Evolutionary conservation across 2,797 vertebrate genomes (phyloP).

Genomic region (Phyllotis vaccarum): DNA sequence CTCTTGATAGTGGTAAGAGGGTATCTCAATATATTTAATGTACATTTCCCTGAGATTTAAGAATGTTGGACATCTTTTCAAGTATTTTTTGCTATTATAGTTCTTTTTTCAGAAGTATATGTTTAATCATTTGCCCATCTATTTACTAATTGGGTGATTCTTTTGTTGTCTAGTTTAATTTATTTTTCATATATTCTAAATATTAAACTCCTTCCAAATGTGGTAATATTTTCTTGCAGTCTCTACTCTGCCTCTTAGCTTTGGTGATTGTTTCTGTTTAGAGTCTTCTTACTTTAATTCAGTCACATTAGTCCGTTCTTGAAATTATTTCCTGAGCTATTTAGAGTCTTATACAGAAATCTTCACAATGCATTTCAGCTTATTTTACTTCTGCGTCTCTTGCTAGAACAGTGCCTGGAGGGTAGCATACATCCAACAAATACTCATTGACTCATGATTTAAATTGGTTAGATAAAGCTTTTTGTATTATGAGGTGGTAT

Average conservation of each 20-base stretch:
- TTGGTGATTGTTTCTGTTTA: not conserved
- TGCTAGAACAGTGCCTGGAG: not conserved
- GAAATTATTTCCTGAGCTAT: not conserved
- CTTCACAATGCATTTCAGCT: not conserved
- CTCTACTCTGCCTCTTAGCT: not conserved
- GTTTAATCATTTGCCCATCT: not conserved
- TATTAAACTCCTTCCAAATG: not conserved
- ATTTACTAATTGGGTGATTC: not conserved
- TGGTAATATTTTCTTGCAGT: not conserved
- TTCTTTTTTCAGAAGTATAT: not conserved
- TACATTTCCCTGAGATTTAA: not conserved
- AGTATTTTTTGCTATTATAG: not conserved
- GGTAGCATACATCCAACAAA: not conserved
- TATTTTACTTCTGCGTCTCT: not conserved
- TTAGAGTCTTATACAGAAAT: not conserved
- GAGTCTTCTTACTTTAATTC: not conserved
- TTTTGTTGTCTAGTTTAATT: not conserved
- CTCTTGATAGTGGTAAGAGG: not conserved
- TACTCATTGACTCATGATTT: not conserved
- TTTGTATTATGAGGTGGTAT: not conserved
- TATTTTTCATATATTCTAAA: not conserved
- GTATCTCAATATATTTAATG: not conserved
- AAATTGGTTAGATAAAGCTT: not conserved
- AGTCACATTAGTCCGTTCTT: not conserved
- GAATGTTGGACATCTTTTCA: not conserved